A percentile compares a stretch with the other conserved stretches of the same genome.
Conservation (phyloP, 1,140 invertebrate species). For the Ooceraea biroi region DNA sequence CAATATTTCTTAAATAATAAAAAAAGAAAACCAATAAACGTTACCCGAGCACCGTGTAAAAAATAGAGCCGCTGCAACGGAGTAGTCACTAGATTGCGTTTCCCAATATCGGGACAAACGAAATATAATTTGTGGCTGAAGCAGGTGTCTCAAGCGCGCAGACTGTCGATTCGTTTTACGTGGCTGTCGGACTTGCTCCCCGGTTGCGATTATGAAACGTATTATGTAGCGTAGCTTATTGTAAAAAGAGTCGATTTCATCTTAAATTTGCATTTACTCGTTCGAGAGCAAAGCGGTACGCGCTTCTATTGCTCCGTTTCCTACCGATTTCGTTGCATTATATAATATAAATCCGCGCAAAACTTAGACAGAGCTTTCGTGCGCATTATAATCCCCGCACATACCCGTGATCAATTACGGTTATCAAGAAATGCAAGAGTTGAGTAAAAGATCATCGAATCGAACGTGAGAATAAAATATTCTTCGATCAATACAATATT, state of each 20-base stretch:
- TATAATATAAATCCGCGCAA: background rate
- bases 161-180: conserved; percentile 41
- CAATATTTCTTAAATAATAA: no score
- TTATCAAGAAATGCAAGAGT: background rate
- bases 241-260: conserved; percentile 19
- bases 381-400: background rate
- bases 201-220: conserved; percentile 21
- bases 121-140: conserved; percentile 54
- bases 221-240: background rate
- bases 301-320: conserved; percentile 15
- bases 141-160: conserved; percentile 51
- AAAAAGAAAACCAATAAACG: background rate
- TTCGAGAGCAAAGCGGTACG: background rate
- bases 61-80: conserved; percentile 10
- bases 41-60: background rate
- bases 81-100: conserved; percentile 27
- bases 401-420: background rate
- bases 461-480: background rate
- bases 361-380: background rate
- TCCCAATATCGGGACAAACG: conserved; percentile 37
- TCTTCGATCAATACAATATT: no score
- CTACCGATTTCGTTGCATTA: background rate
- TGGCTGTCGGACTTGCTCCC: conserved; percentile 7
- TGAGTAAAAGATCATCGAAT: no score
- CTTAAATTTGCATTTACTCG: conserved; percentile 26